A percentile compares a stretch with the other conserved stretches of the same genome.
These are phyloP conservation scores for Scaptodrosophila latifasciaeformis DNA, from an alignment of 2,888 invertebrate species.

Conservation along the genomic window DNA sequence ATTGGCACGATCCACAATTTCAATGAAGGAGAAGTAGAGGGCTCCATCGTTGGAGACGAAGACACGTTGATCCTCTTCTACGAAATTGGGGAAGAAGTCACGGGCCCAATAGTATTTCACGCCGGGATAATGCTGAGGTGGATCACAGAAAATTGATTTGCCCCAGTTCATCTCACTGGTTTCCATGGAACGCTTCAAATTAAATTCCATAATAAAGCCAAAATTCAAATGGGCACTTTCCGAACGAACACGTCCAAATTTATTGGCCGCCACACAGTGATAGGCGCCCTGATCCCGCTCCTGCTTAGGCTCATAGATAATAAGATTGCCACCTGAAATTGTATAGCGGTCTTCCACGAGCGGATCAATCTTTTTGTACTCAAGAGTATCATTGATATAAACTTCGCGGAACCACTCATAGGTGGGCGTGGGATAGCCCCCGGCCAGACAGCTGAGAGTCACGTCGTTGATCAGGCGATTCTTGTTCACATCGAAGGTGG, in stretches of 20 bases:
- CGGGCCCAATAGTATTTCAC: conserved; percentile 95
- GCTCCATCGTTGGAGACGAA: conserved; percentile 96
- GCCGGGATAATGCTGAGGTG: conserved; percentile 92
- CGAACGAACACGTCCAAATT: conserved; percentile 90
- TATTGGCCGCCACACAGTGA: conserved; percentile 93
- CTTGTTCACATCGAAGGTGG: conserved; percentile 87
- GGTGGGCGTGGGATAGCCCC: conserved; percentile 90
- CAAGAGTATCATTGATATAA: conserved; percentile 85
- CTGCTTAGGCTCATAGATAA: conserved; percentile 89
- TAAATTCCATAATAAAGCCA: conserved; percentile 93
- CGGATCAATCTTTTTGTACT: conserved; percentile 86
- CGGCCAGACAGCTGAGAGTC: conserved; percentile 86
- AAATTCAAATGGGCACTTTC: conserved; percentile 91
- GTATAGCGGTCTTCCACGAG: conserved; percentile 85
- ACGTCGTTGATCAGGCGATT: conserved; percentile 84
- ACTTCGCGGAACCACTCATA: conserved; percentile 94
- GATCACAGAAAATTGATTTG: conserved; percentile 93
- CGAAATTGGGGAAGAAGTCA: conserved; percentile 91
- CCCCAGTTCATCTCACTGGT: conserved; percentile 94
- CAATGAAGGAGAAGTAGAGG: conserved; percentile 94
- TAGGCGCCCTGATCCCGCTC: conserved; percentile 89
- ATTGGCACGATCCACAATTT: conserved; percentile 90
- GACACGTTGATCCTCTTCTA: conserved; percentile 92
- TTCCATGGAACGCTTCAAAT: conserved; percentile 88
- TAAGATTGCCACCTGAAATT: conserved; percentile 92